Percentiles rank a stretch among this genome's conserved stretches.
phyloP scores from a whole-genome alignment of 1,140 invertebrate genomes.

The Anoplolepis gracilipes region DNA sequence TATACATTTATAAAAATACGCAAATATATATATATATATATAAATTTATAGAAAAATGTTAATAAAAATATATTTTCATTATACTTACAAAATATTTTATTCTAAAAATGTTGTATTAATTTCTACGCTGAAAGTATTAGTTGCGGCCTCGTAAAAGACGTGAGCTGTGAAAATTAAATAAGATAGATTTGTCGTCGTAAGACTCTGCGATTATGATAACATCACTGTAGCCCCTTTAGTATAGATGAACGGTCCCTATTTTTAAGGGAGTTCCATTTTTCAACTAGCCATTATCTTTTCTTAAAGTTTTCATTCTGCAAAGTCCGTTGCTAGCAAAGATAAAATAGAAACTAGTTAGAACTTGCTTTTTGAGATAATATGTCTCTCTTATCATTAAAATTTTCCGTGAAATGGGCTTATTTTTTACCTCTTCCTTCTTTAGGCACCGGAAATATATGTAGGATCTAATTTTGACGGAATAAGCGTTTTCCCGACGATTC shows the following conservation, averaged over 20 bases:
- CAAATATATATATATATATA: too few relatives aligned
- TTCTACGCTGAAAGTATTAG: not conserved
- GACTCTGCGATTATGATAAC: slow-evolving; percentile 12
- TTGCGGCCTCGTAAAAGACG: not conserved
- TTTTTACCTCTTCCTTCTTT: not conserved
- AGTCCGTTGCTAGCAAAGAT: not conserved
- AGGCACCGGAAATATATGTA: not conserved
- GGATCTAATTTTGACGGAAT: slow-evolving; percentile 6
- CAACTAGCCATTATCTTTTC: slow-evolving; percentile 26
- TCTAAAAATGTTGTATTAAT: not conserved
- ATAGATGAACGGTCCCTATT: slow-evolving; percentile 25
- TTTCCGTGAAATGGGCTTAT: not conserved
- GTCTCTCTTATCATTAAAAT: slow-evolving; percentile 2
- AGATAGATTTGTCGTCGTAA: not conserved
- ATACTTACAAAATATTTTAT: not conserved
- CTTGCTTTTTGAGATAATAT: not conserved
- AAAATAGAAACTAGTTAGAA: slow-evolving; percentile 3
- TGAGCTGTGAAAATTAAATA: not conserved
- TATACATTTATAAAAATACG: too few relatives aligned
- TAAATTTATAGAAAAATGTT: too few relatives aligned
- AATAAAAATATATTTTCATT: not conserved
- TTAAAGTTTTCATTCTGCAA: slow-evolving; percentile 8
- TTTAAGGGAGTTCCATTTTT: slow-evolving; percentile 15
- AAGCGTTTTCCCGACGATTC: not conserved
- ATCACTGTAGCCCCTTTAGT: not conserved